Conservation (phyloP, 2,797 vertebrate genomes). For the Spinus pinus region DNA sequence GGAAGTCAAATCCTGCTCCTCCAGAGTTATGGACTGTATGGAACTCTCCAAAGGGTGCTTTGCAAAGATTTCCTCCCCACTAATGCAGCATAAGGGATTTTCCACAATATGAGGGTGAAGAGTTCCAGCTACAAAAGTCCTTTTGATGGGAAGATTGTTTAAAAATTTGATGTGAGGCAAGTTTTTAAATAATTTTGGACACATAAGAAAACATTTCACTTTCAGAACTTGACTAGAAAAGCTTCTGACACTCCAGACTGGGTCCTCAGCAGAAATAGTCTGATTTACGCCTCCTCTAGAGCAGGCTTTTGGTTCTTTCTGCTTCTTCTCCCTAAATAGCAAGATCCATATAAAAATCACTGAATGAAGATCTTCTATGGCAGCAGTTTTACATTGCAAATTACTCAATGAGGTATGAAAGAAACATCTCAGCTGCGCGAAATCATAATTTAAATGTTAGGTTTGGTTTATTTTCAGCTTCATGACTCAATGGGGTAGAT, state of each 20-base stretch:
- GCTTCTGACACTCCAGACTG: slow-evolving; percentile 38
- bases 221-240: slow-evolving; percentile 59
- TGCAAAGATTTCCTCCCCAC: background rate
- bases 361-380: slow-evolving; percentile 66
- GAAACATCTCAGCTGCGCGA: slow-evolving; percentile 64
- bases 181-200: slow-evolving; percentile 14
- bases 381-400: slow-evolving; percentile 69
- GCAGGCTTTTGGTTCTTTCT: slow-evolving; percentile 21
- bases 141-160: background rate
- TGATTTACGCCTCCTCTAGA: slow-evolving; percentile 19
- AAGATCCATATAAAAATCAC: slow-evolving; percentile 69
- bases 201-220: slow-evolving; percentile 37
- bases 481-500: slow-evolving; percentile 69
- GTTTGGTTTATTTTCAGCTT: slow-evolving; percentile 75
- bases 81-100: background rate
- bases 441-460: slow-evolving; percentile 73
- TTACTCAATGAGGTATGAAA: slow-evolving; percentile 75
- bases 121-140: background rate
- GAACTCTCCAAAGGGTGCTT: background rate
- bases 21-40: background rate
- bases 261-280: slow-evolving; percentile 19
- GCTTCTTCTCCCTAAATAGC: slow-evolving; percentile 65
- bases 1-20: background rate
- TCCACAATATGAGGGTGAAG: background rate
- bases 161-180: background rate